Evolutionary conservation across 2,888 invertebrate species (phyloP), one percentile per base, ranked within the genome.

Genomic region (Tipula confusa): DNA sequence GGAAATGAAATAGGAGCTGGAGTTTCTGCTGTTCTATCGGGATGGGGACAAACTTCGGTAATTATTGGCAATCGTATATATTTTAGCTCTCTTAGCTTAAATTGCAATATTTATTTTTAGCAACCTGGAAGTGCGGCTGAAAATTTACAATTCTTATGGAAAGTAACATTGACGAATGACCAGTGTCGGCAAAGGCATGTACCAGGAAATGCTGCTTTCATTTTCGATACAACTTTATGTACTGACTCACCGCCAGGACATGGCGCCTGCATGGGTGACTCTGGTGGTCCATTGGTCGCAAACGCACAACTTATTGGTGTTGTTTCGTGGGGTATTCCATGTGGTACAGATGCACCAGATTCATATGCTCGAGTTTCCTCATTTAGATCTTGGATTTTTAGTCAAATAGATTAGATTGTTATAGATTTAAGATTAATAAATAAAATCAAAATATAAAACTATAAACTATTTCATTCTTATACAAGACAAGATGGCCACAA

Each of bases 321-420:
- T 9, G 89, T 89, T 0, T 89, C 89, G 1, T 89, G 89, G 89
- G 89, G 89, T 29, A 82, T 82, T 29, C 88, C 88, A 80, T 89
- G 89, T 43, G 89, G 88, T 1, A 87, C 87, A 2, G 89, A 88
- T 11, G 87, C 87, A n/a, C 89, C 89, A 0, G 89, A 89, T 36
- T 87, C 89, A 87, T 89, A 89, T 83, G 88, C 89, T 0, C 88
- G 88, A 84, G 87, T 89, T 11, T 88, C 89, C 1, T 88, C 87
- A 2, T 84, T 89, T 2, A 86, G 88, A 2, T 84, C 87, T 3
- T 89, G 89, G 89, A 89, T 89, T 28, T n/a, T n/a, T n/a, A n/a
- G n/a, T n/a, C n/a, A n/a, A n/a, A n/a, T n/a, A n/a, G n/a, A n/a
- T n/a, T n/a, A n/a, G n/a, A n/a, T n/a, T n/a, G n/a, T n/a, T n/a